These are phyloP conservation scores for Pachypsylla venusta DNA, from an alignment of 1,140 invertebrate genomes.

Conservation along the genomic window DNA sequence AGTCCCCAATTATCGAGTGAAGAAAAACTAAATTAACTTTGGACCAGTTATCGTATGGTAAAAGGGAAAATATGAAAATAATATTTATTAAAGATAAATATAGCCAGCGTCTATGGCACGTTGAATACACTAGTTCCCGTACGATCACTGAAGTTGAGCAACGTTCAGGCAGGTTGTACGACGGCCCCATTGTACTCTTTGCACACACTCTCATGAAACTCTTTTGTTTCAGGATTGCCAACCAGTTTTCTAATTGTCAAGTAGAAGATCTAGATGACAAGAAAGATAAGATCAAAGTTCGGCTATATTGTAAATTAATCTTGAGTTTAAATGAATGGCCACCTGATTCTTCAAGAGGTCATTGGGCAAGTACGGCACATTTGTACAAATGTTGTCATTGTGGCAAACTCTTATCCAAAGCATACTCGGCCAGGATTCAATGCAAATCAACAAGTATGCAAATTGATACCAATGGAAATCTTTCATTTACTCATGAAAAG, in stretches of 20 bases:
- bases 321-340: slow-evolving; percentile 50
- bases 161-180: too few relatives aligned
- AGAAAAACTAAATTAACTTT: too few relatives aligned
- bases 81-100: too few relatives aligned
- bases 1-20: too few relatives aligned
- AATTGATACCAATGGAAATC: slow-evolving; percentile 20
- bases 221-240: slow-evolving; percentile 53
- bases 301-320: slow-evolving; percentile 67
- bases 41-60: too few relatives aligned
- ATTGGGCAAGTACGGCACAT: slow-evolving; percentile 57
- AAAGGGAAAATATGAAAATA: not conserved
- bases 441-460: slow-evolving; percentile 19
- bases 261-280: slow-evolving; percentile 59
- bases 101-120: too few relatives aligned
- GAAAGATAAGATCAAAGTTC: slow-evolving; percentile 67
- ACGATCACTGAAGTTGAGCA: too few relatives aligned
- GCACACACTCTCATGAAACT: not conserved
- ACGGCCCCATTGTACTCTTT: not conserved
- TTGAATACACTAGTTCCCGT: too few relatives aligned
- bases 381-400: slow-evolving; percentile 35
- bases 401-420: slow-evolving; percentile 11
- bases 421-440: slow-evolving; percentile 14
- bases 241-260: slow-evolving; percentile 63
- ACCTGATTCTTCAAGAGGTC: slow-evolving; percentile 53
- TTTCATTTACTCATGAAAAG: slow-evolving; percentile 21